phyloP scores from a whole-genome alignment of 2,888 invertebrate species.

The Hanleya hanleyi region DNA sequence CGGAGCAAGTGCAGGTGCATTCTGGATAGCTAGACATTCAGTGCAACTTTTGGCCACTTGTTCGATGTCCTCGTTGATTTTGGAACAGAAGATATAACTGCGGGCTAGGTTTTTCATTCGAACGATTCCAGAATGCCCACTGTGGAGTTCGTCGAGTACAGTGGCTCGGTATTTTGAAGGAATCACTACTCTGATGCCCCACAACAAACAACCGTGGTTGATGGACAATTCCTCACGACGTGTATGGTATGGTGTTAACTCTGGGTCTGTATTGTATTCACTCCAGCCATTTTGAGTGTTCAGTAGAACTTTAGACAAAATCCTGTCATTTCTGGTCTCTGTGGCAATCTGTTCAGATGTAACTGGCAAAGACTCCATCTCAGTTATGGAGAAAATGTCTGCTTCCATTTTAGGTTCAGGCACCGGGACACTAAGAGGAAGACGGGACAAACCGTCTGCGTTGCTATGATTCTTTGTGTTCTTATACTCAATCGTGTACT shows the following conservation, averaged over 20 bases:
- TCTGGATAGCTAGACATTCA: slow-evolving; percentile 37
- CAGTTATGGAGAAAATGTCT: slow-evolving; percentile 22
- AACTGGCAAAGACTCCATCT: slow-evolving; percentile 30
- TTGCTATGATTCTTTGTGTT: slow-evolving; percentile 55
- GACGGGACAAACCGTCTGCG: slow-evolving; percentile 62
- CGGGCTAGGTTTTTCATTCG: slow-evolving; percentile 43
- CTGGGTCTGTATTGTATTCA: neutral
- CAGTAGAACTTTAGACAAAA: slow-evolving; percentile 13
- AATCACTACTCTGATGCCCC: slow-evolving; percentile 39
- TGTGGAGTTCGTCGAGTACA: slow-evolving; percentile 34
- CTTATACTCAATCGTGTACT: slow-evolving; percentile 61
- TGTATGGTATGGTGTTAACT: slow-evolving; percentile 22
- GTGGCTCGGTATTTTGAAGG: slow-evolving; percentile 19
- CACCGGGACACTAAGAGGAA: slow-evolving; percentile 28
- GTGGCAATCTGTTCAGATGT: slow-evolving; percentile 21
- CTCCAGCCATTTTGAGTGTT: slow-evolving; percentile 3
- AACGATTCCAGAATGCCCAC: slow-evolving; percentile 38
- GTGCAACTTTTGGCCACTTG: slow-evolving; percentile 15
- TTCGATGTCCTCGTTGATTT: slow-evolving; percentile 23
- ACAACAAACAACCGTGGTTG: slow-evolving; percentile 26
- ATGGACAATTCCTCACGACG: slow-evolving; percentile 26
- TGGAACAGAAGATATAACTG: slow-evolving; percentile 46
- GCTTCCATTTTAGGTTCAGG: slow-evolving; percentile 10
- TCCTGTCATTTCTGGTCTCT: slow-evolving; percentile 28
- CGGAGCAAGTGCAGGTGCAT: slow-evolving; percentile 39